A percentile compares a stretch with the other conserved stretches of the same genome.
phyloP scores from a whole-genome alignment of 2,113 vertebrate genomes.

The Hemicordylus capensis region DNA sequence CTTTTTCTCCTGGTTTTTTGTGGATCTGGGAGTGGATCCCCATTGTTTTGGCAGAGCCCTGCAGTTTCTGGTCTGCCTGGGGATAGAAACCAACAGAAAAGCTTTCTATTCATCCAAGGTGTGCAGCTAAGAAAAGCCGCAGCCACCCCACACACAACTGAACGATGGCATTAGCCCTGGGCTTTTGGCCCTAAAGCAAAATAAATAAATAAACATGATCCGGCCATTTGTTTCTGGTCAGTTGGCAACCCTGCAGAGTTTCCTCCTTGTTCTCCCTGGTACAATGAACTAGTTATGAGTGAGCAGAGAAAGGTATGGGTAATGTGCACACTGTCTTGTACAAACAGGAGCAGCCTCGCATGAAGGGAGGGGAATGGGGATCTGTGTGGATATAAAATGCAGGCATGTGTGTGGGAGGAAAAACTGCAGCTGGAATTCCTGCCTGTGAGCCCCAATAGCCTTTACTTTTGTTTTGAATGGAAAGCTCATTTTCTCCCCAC shows the following conservation, averaged over 20 bases:
- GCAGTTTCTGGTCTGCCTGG: too few relatives aligned
- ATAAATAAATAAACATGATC: too few relatives aligned
- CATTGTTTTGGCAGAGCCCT: too few relatives aligned
- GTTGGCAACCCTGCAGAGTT: background rate
- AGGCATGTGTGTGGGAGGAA: background rate
- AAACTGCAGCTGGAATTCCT: background rate
- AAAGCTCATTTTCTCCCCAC: background rate
- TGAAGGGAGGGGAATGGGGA: background rate
- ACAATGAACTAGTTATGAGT: background rate
- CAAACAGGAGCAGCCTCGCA: background rate
- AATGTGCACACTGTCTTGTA: accelerated
- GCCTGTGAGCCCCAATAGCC: background rate
- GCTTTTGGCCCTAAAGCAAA: too few relatives aligned
- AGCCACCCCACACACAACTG: too few relatives aligned
- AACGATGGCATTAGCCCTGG: too few relatives aligned
- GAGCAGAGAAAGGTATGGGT: too few relatives aligned
- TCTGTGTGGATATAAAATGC: background rate
- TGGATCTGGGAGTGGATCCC: too few relatives aligned
- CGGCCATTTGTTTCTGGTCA: background rate
- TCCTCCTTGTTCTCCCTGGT: background rate
- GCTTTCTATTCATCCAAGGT: too few relatives aligned
- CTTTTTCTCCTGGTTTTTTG: too few relatives aligned
- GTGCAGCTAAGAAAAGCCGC: too few relatives aligned
- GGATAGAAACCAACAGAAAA: too few relatives aligned
- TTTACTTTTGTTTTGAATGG: accelerated